Evolutionary conservation across 2,797 vertebrate species (phyloP).

Genomic region (Diceros bicornis): DNA sequence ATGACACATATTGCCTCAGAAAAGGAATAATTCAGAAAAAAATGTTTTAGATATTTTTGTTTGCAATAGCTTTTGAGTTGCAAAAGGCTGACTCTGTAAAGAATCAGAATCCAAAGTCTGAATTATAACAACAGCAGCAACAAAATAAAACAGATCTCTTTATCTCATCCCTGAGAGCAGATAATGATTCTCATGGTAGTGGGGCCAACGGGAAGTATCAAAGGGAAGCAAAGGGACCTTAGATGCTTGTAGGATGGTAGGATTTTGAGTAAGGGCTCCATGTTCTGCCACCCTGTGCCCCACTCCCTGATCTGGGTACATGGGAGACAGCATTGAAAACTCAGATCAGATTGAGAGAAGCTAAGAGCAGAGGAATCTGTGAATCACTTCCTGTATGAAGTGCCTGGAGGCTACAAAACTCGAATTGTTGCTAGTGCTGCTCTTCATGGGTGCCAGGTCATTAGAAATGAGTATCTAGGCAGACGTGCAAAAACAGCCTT

Average conservation of each 20-base stretch:
- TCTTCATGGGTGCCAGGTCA: neutral
- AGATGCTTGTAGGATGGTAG: neutral
- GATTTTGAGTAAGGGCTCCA: neutral
- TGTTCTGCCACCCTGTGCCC: neutral
- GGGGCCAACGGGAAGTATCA: neutral
- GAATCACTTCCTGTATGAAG: neutral
- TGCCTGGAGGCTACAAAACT: neutral
- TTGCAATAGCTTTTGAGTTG: conserved; percentile 35
- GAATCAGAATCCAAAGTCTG: neutral
- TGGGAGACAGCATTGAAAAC: conserved; percentile 6
- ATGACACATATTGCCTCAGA: neutral
- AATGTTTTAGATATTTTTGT: neutral
- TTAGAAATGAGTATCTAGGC: neutral
- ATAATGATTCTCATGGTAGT: neutral
- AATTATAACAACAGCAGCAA: neutral
- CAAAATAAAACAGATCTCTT: neutral
- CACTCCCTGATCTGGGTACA: neutral
- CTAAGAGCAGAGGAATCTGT: neutral
- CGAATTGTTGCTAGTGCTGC: neutral
- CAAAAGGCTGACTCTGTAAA: neutral
- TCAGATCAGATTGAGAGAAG: neutral
- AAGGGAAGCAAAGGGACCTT: neutral
- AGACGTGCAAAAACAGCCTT: neutral
- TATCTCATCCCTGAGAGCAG: neutral
- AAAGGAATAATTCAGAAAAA: neutral